Percentiles rank a stretch among this genome's conserved stretches.
phyloP scores from a whole-genome alignment of 2,113 vertebrate genomes.

The Serilophus lunatus region DNA sequence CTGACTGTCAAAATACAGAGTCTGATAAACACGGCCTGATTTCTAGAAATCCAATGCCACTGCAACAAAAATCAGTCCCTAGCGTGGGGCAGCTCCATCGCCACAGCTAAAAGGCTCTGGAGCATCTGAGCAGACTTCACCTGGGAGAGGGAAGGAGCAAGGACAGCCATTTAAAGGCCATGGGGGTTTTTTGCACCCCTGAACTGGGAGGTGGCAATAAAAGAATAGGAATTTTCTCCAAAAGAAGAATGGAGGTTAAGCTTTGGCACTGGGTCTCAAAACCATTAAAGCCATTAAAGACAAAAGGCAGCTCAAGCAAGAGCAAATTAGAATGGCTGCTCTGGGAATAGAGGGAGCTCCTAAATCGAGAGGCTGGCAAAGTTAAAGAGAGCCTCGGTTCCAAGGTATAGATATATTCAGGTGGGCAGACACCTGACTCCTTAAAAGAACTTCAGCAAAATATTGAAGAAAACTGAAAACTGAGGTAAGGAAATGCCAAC shows the following conservation, averaged over 20 bases:
- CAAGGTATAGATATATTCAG: not conserved
- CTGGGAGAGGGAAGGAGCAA: not conserved
- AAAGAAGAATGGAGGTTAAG: not conserved
- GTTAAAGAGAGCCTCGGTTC: not conserved
- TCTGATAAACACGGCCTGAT: not conserved
- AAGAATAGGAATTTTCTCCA: not conserved
- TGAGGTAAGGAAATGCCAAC: not conserved
- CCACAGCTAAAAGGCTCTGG: not conserved
- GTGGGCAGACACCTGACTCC: not conserved
- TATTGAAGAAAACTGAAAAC: not conserved
- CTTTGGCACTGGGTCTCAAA: not conserved
- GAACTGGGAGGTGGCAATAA: not conserved
- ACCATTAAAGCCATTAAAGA: not conserved
- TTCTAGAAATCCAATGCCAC: not conserved
- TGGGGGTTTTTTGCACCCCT: not conserved
- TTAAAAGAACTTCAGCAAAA: not conserved
- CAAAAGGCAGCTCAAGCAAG: not conserved
- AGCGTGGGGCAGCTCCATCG: not conserved
- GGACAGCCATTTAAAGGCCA: not conserved
- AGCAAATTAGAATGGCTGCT: not conserved
- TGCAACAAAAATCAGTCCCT: not conserved
- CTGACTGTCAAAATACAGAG: not conserved
- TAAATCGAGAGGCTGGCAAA: not conserved
- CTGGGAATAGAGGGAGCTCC: not conserved
- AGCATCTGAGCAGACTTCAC: not conserved